These are phyloP conservation scores for Patella depressa DNA, from an alignment of 2,888 invertebrate genomes.

Conservation along the genomic window DNA sequence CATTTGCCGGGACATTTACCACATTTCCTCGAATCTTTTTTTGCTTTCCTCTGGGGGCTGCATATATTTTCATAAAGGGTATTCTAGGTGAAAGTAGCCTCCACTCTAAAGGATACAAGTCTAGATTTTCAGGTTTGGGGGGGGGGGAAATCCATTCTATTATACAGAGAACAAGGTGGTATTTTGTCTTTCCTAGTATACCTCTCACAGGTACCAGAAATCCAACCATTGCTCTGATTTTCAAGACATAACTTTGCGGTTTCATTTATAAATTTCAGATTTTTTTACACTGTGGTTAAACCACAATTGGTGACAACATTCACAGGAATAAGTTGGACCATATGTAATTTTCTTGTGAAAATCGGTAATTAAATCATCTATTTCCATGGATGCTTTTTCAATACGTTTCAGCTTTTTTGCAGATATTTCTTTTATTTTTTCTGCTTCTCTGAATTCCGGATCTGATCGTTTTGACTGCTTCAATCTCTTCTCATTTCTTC, in stretches of 20 bases:
- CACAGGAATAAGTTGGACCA: background rate
- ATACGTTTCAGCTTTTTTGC: background rate
- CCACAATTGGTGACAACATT: background rate
- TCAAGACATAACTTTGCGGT: background rate
- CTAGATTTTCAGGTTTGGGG: too few relatives aligned
- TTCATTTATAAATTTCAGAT: background rate
- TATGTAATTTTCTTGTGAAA: background rate
- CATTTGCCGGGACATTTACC: constrained; percentile 12
- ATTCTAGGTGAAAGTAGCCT: background rate
- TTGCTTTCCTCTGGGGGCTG: background rate
- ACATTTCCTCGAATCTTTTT: constrained; percentile 3
- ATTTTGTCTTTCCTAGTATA: too few relatives aligned
- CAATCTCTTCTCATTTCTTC: background rate
- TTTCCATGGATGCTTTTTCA: background rate
- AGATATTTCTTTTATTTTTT: background rate
- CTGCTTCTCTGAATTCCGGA: background rate
- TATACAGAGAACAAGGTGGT: too few relatives aligned
- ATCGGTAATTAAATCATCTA: background rate
- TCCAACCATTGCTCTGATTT: background rate
- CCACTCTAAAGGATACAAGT: background rate
- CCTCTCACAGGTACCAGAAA: background rate
- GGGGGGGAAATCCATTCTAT: too few relatives aligned
- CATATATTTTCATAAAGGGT: constrained; percentile 2
- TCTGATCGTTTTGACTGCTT: background rate
- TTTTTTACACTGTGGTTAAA: background rate